Evolutionary conservation across 1,140 invertebrate genomes (phyloP).

Genomic region (Drosophila cardini): DNA sequence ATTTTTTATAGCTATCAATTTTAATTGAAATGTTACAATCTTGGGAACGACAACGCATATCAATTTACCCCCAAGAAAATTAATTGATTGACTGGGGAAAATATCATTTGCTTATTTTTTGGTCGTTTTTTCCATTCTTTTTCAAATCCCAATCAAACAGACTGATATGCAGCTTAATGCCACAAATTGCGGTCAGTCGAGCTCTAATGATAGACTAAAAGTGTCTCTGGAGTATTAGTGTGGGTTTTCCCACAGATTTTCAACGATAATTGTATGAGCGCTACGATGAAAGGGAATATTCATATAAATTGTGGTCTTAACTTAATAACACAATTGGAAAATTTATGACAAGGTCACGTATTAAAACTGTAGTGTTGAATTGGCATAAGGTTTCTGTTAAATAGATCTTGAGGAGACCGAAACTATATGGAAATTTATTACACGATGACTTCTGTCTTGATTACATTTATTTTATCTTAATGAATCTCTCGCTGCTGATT

Average conservation of each 20-base stretch:
- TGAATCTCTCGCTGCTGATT: slow-evolving; percentile 7
- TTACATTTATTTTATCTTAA: slow-evolving; percentile 1
- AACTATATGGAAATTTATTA: not conserved
- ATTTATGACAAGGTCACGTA: not conserved
- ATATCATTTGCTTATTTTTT: slow-evolving; percentile 1
- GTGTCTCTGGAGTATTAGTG: not conserved
- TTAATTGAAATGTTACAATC: slow-evolving; percentile 68
- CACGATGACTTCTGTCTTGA: not conserved
- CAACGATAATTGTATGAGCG: not conserved
- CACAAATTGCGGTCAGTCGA: not conserved
- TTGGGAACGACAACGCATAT: slow-evolving; percentile 27
- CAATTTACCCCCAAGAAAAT: slow-evolving; percentile 26
- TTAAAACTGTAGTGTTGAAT: not conserved
- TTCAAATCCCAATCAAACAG: slow-evolving; percentile 4
- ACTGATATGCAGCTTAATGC: not conserved
- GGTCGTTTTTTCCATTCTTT: not conserved
- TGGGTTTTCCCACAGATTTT: not conserved
- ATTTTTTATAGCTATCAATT: slow-evolving; percentile 32
- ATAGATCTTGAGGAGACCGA: too few species aligned
- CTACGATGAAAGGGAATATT: slow-evolving; percentile 3
- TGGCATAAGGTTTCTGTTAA: too few species aligned
- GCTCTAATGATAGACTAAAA: slow-evolving; percentile 14
- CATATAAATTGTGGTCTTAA: not conserved
- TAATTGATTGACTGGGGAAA: slow-evolving; percentile 5
- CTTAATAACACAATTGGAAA: not conserved